Conservation (phyloP, 2,797 vertebrate species). For the Kryptolebias ocellatus region DNA sequence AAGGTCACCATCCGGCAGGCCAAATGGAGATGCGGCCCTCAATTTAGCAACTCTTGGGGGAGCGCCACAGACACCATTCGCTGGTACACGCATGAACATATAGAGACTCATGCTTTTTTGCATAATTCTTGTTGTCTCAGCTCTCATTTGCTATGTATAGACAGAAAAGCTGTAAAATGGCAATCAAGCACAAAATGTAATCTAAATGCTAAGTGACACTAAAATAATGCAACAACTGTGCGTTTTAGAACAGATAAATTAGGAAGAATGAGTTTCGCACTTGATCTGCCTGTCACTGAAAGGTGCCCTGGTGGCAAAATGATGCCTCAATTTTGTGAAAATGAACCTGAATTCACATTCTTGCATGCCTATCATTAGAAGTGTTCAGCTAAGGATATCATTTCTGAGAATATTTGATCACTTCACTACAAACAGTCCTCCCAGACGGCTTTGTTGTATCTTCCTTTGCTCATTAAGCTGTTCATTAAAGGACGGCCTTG, state of each 20-base stretch:
- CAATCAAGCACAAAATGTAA: slow-evolving; percentile 29
- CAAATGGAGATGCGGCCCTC: slow-evolving; percentile 66
- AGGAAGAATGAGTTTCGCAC: slow-evolving; percentile 56
- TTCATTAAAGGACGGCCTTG: slow-evolving; percentile 74
- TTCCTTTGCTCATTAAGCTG: slow-evolving; percentile 74
- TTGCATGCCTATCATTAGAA: slow-evolving; percentile 60
- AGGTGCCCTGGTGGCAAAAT: slow-evolving; percentile 48
- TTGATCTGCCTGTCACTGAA: slow-evolving; percentile 47
- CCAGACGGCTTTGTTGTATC: slow-evolving; percentile 73
- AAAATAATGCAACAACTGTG: slow-evolving; percentile 34
- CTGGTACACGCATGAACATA: slow-evolving; percentile 21
- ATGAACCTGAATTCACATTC: slow-evolving; percentile 65
- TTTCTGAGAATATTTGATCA: slow-evolving; percentile 68
- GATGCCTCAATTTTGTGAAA: slow-evolving; percentile 55
- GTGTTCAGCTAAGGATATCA: slow-evolving; percentile 63
- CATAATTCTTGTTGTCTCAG: not conserved
- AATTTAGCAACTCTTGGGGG: slow-evolving; percentile 60
- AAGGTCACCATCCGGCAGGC: slow-evolving; percentile 71
- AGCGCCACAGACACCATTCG: slow-evolving; percentile 32
- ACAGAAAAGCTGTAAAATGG: slow-evolving; percentile 26
- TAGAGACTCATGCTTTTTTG: slow-evolving; percentile 9
- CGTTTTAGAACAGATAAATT: slow-evolving; percentile 35
- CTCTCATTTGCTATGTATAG: slow-evolving; percentile 4
- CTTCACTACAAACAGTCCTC: slow-evolving; percentile 72
- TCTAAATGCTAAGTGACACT: slow-evolving; percentile 45